Evolutionary conservation across 2,113 vertebrate genomes (phyloP).

Genomic region (Pteronura brasiliensis): DNA sequence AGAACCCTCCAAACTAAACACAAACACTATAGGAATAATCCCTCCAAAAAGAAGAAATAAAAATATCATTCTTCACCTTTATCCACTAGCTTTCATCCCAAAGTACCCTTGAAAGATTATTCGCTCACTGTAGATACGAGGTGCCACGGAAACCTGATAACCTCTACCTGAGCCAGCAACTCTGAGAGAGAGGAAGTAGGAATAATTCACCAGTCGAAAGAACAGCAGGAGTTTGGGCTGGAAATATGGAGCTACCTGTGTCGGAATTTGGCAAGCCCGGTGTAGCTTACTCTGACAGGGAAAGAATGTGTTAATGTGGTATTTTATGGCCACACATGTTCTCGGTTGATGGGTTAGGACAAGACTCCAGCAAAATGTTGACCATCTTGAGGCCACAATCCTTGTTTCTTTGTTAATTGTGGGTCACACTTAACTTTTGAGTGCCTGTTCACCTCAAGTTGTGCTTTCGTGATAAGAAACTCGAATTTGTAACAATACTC

Average conservation of each 20-base stretch:
- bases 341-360: not conserved
- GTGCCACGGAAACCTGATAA: not conserved
- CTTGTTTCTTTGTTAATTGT: not conserved
- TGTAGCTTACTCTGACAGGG: not conserved
- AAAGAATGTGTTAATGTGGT: slow-evolving; percentile 22
- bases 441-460: not conserved
- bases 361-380: not conserved
- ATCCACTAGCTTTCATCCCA: slow-evolving; percentile 29
- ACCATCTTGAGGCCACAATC: not conserved
- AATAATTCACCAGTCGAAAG: slow-evolving; percentile 55
- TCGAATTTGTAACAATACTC: not conserved
- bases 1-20: slow-evolving; percentile 52
- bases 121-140: not conserved
- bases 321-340: slow-evolving; percentile 24
- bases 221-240: slow-evolving; percentile 34
- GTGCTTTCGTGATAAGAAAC: not conserved
- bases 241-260: slow-evolving; percentile 54
- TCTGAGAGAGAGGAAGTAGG: slow-evolving; percentile 38
- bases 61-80: slow-evolving; percentile 53
- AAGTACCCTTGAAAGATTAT: slow-evolving; percentile 41
- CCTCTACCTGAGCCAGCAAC: slow-evolving; percentile 23
- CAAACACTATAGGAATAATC: slow-evolving; percentile 32
- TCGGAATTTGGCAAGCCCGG: slow-evolving; percentile 7
- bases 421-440: not conserved
- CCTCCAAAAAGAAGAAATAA: slow-evolving; percentile 50